A percentile compares a stretch with the other conserved stretches of the same genome.
Conservation (phyloP, 2,888 invertebrate genomes). For the Darwinula stevensoni region DNA sequence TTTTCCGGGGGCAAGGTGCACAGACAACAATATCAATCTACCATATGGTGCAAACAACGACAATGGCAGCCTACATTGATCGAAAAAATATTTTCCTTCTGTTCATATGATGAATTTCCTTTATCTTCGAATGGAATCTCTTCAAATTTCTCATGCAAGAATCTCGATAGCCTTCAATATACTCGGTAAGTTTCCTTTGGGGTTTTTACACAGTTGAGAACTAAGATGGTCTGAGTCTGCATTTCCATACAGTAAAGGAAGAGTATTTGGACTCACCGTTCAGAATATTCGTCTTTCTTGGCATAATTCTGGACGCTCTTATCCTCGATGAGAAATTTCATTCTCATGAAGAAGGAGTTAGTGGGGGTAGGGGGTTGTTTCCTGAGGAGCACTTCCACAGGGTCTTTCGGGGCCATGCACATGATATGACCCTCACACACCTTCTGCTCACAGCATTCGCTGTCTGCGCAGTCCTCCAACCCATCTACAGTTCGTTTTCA, state of each 20-base stretch:
- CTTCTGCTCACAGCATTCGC: conserved; percentile 70
- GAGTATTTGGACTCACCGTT: conserved; percentile 38
- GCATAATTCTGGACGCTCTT: conserved; percentile 95
- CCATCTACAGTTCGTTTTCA: conserved; percentile 79
- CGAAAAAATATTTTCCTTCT: too few relatives aligned
- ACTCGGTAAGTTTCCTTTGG: too few relatives aligned
- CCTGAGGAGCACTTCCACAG: conserved; percentile 72
- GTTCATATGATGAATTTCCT: too few relatives aligned
- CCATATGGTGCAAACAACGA: too few relatives aligned
- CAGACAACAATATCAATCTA: too few relatives aligned
- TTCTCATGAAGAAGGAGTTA: conserved; percentile 88
- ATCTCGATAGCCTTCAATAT: too few relatives aligned
- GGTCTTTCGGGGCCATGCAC: conserved; percentile 80
- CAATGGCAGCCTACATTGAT: too few relatives aligned
- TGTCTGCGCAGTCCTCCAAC: conserved; percentile 86
- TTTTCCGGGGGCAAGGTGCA: too few relatives aligned
- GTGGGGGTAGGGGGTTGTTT: conserved; percentile 91
- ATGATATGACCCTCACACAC: conserved; percentile 57
- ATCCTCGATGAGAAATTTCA: conserved; percentile 94
- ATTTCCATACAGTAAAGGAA: background rate
- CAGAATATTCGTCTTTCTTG: conserved; percentile 78
- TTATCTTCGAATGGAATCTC: too few relatives aligned
- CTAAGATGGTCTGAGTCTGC: too few relatives aligned
- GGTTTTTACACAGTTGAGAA: too few relatives aligned
- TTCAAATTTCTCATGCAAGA: too few relatives aligned